These are phyloP conservation scores for Poecilus cupreus DNA, from an alignment of 2,888 invertebrate genomes.

Conservation along the genomic window DNA sequence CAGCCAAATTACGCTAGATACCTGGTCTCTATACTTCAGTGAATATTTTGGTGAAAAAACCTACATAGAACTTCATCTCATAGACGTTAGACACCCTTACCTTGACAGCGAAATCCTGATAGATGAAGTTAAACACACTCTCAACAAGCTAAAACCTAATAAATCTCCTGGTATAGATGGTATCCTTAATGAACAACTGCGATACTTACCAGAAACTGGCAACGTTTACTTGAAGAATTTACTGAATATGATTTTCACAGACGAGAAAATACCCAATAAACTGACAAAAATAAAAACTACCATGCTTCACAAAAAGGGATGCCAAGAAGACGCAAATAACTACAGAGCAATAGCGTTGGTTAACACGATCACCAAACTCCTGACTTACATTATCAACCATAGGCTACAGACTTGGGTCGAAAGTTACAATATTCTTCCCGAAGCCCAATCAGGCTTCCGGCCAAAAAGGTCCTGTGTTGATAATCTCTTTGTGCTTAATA, in stretches of 20 bases:
- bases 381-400: constrained; percentile 15
- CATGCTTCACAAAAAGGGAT: constrained; percentile 32
- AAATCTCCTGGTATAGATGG: constrained; percentile 32
- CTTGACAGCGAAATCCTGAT: neutral
- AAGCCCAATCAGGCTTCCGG: constrained; percentile 32
- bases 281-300: neutral
- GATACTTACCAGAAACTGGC: neutral
- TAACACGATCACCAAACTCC: constrained; percentile 8
- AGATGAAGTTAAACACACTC: neutral
- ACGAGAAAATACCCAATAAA: neutral
- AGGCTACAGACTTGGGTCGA: constrained; percentile 32
- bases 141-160: neutral
- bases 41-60: neutral
- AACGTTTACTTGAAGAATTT: constrained; percentile 5
- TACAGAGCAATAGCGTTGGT: constrained; percentile 40
- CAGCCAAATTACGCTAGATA: neutral
- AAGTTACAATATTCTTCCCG: neutral
- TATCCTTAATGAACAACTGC: constrained; percentile 15
- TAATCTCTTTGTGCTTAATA: neutral
- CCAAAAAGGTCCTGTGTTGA: constrained; percentile 10
- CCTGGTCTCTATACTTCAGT: neutral
- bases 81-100: neutral
- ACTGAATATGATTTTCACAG: neutral
- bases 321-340: constrained; percentile 14
- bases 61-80: neutral